phyloP scores from a whole-genome alignment of 2,113 vertebrate species.

The Aegotheles bennettii region DNA sequence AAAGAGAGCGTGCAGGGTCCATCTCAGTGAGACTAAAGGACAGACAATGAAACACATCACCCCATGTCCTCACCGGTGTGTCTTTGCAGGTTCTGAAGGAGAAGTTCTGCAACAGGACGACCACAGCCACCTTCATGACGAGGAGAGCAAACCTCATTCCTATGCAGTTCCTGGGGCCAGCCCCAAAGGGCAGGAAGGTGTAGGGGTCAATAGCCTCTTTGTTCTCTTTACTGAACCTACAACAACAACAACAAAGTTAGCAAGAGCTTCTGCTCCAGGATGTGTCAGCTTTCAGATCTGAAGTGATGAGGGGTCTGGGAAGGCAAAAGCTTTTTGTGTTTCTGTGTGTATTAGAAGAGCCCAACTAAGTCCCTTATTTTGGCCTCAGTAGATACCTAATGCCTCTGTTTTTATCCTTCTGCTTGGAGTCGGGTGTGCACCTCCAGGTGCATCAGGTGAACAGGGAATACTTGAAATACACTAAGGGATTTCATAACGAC shows the following conservation, averaged over 20 bases:
- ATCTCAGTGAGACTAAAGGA: not conserved
- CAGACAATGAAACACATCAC: not conserved
- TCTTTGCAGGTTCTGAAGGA: constrained; percentile 76
- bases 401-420: not conserved
- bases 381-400: not conserved
- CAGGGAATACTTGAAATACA: not conserved
- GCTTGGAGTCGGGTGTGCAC: not conserved
- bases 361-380: not conserved
- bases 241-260: not conserved
- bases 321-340: not conserved
- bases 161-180: constrained; percentile 82
- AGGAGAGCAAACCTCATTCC: constrained; percentile 82
- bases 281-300: not conserved
- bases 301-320: not conserved
- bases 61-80: constrained; percentile 71
- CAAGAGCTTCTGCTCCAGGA: not conserved
- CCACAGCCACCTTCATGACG: constrained; percentile 69
- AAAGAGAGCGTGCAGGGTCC: not conserved
- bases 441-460: not conserved
- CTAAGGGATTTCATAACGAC: not conserved
- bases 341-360: not conserved
- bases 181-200: constrained; percentile 78
- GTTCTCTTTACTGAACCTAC: constrained; percentile 79
- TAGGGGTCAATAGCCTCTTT: constrained; percentile 68
- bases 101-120: constrained; percentile 76